A percentile compares a stretch with the other conserved stretches of the same genome.
These are phyloP conservation scores for Gnatocerus cornutus DNA, from an alignment of 2,888 invertebrate genomes.

Conservation along the genomic window DNA sequence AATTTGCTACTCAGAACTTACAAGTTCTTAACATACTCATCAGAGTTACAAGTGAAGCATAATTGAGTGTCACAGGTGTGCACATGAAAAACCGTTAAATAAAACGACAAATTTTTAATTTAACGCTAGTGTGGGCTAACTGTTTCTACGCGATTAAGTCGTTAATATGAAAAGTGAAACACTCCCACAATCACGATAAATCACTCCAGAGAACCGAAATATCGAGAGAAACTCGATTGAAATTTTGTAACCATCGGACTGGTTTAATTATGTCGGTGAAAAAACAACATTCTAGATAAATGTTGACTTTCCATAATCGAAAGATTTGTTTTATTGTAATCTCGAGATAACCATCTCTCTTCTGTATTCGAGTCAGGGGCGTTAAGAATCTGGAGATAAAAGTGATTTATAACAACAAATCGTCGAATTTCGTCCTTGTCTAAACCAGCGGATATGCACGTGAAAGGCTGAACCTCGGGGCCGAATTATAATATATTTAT, in stretches of 20 bases:
- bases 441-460: conserved; percentile 17
- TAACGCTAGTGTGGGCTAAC: conserved; percentile 1
- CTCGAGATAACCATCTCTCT: conserved; percentile 9
- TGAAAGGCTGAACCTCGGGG: conserved; percentile 30
- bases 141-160: conserved; percentile 8
- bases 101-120: no score
- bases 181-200: conserved; percentile 8
- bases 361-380: conserved; percentile 19
- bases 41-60: not conserved
- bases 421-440: conserved; percentile 11
- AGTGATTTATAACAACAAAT: conserved; percentile 15
- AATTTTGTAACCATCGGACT: not conserved
- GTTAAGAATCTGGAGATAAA: conserved; percentile 20
- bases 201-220: conserved; percentile 3
- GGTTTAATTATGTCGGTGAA: conserved; percentile 9
- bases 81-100: not conserved
- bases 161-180: conserved; percentile 4
- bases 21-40: no score
- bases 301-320: conserved; percentile 8
- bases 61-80: not conserved
- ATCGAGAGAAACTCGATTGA: not conserved
- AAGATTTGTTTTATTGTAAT: not conserved
- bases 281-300: not conserved
- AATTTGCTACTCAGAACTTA: no score
- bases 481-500: conserved; percentile 13